Percentiles rank a stretch among this genome's conserved stretches.
These are phyloP conservation scores for Drosophila testacea DNA, from an alignment of 2,888 invertebrate species.

Conservation along the genomic window DNA sequence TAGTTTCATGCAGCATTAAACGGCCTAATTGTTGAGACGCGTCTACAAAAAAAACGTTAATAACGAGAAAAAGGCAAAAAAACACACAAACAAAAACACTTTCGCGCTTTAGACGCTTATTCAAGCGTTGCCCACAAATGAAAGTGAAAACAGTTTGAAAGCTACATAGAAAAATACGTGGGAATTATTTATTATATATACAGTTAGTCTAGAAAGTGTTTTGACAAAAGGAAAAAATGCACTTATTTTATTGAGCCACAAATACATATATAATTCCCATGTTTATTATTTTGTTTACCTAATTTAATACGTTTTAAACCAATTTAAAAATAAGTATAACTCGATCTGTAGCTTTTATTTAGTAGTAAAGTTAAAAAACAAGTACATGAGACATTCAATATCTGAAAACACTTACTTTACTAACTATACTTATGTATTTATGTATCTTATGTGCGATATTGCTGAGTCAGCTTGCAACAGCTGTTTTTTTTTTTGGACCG, in stretches of 20 bases:
- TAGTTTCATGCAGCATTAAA: constrained; percentile 65
- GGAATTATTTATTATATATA: not conserved
- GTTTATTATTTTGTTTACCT: too few species aligned
- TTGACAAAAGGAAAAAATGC: not conserved
- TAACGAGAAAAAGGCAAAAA: constrained; percentile 18
- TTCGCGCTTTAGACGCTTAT: constrained; percentile 50
- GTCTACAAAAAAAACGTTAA: constrained; percentile 35
- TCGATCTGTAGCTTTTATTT: too few species aligned
- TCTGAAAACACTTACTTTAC: not conserved
- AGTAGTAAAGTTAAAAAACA: too few species aligned
- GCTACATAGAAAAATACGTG: constrained; percentile 37
- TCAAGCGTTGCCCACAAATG: constrained; percentile 62
- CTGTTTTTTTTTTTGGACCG: constrained; percentile 29
- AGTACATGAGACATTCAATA: not conserved
- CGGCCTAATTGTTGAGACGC: constrained; percentile 58
- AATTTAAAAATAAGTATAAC: too few species aligned
- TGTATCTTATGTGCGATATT: constrained; percentile 26
- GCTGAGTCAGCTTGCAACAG: constrained; percentile 50
- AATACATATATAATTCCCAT: too few species aligned
- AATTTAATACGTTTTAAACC: too few species aligned
- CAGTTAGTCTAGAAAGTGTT: not conserved
- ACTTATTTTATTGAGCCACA: not conserved
- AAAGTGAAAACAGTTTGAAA: constrained; percentile 67
- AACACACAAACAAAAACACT: constrained; percentile 51
- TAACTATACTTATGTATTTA: not conserved